phyloP scores from a whole-genome alignment of 2,888 invertebrate species.

The Hemithea aestivaria region DNA sequence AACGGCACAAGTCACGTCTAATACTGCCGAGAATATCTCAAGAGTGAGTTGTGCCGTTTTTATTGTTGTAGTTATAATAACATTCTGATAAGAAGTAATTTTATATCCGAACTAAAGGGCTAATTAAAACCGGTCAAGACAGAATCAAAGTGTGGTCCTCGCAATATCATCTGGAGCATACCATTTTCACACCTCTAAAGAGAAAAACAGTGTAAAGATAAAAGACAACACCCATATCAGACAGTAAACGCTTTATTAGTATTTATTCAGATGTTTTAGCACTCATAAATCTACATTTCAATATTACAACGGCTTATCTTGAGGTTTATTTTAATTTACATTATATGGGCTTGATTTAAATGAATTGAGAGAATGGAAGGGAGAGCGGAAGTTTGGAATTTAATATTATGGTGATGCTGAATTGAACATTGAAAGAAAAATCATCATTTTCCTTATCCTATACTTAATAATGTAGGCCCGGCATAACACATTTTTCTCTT shows the following conservation, averaged over 20 bases:
- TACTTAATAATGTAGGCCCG: no score
- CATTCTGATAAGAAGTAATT: no score
- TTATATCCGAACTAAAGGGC: no score
- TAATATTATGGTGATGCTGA: no score
- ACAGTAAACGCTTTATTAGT: slow-evolving; percentile 24
- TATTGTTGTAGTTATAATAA: no score
- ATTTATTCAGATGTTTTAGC: slow-evolving; percentile 28
- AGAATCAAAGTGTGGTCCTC: background rate
- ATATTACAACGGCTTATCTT: slow-evolving; percentile 25
- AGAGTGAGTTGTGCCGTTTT: no score
- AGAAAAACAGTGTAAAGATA: slow-evolving; percentile 18
- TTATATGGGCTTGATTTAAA: slow-evolving; percentile 22
- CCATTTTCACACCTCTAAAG: slow-evolving; percentile 23
- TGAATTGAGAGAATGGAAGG: background rate
- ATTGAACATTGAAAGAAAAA: no score
- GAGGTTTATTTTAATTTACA: slow-evolving; percentile 24
- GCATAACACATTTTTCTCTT: no score
- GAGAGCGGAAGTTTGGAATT: no score
- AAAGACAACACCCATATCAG: slow-evolving; percentile 14
- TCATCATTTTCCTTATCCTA: no score
- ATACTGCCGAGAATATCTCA: no score
- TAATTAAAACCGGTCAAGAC: background rate
- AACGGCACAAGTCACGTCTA: no score
- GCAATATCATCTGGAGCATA: background rate
- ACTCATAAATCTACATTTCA: slow-evolving; percentile 27